These are phyloP conservation scores for Leptinotarsa juncta DNA, from an alignment of 2,888 invertebrate species.

Conservation along the genomic window DNA sequence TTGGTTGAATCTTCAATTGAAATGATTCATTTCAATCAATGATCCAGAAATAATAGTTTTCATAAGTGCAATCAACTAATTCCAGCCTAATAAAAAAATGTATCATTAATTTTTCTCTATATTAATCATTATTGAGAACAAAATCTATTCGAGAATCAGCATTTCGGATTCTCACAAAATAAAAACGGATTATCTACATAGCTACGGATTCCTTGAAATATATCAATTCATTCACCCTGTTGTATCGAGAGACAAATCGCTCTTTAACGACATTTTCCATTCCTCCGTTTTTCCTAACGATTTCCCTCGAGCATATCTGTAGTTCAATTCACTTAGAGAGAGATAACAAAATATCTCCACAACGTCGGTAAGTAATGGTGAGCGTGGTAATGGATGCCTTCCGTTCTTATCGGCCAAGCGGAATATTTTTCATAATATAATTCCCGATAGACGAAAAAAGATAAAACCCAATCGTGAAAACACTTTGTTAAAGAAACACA, in stretches of 20 bases:
- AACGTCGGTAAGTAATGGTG: slow-evolving; percentile 8
- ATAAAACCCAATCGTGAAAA: background rate
- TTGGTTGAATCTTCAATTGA: no score
- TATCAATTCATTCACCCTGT: background rate
- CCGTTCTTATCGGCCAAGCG: background rate
- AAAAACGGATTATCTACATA: no score
- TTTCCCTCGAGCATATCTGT: slow-evolving; percentile 1
- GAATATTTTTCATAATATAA: slow-evolving; percentile 2
- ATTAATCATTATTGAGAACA: no score
- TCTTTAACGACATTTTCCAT: background rate
- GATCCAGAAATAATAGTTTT: no score
- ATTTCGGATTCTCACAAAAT: no score
- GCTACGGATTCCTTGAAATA: background rate
- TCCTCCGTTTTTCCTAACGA: background rate
- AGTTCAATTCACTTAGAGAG: slow-evolving; percentile 1
- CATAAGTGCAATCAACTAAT: no score
- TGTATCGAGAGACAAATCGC: background rate
- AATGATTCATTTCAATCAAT: no score
- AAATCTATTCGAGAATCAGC: no score
- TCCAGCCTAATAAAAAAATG: no score
- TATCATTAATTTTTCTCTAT: no score
- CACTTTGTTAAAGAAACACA: no score
- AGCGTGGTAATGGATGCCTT: slow-evolving; percentile 9
- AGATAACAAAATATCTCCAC: slow-evolving; percentile 9
- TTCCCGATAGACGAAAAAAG: slow-evolving; percentile 1